Conservation (phyloP, 2,113 vertebrate species). For the Motacilla tschutschensis region DNA sequence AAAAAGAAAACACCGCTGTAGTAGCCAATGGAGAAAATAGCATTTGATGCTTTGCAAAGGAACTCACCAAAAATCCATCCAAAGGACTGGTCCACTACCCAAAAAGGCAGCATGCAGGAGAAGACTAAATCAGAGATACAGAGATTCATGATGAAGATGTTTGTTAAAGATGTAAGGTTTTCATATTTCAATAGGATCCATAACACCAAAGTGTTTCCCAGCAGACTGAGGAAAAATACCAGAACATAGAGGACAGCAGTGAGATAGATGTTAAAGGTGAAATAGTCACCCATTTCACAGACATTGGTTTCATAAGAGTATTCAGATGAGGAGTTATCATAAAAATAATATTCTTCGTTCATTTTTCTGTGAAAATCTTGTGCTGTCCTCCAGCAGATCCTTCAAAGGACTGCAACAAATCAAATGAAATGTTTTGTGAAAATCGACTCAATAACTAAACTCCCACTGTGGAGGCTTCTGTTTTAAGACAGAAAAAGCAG, state of each 20-base stretch:
- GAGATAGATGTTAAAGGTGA: slow-evolving; percentile 38
- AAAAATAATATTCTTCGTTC: background rate
- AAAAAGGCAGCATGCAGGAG: slow-evolving; percentile 84
- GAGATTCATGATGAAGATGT: slow-evolving; percentile 87
- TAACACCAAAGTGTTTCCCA: slow-evolving; percentile 87
- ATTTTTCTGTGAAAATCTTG: background rate
- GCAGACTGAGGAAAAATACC: slow-evolving; percentile 79
- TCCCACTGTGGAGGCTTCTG: background rate
- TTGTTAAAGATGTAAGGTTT: slow-evolving; percentile 84
- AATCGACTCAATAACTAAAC: background rate
- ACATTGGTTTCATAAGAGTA: background rate
- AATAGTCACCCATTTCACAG: slow-evolving; percentile 62
- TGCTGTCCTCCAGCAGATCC: background rate
- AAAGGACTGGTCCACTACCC: slow-evolving; percentile 66
- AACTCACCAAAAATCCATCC: slow-evolving; percentile 80
- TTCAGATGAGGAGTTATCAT: background rate
- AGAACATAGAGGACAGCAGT: slow-evolving; percentile 75
- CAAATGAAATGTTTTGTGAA: background rate
- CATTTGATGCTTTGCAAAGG: slow-evolving; percentile 78
- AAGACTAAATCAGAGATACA: slow-evolving; percentile 88
- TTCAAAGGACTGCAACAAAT: background rate
- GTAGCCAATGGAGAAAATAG: slow-evolving; percentile 84
- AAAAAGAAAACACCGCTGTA: slow-evolving; percentile 87
- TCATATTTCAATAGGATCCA: slow-evolving; percentile 86
- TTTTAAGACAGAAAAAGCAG: slow-evolving; percentile 38